These are phyloP conservation scores for Telenomus remus DNA, from an alignment of 1,140 invertebrate genomes.

Conservation along the genomic window DNA sequence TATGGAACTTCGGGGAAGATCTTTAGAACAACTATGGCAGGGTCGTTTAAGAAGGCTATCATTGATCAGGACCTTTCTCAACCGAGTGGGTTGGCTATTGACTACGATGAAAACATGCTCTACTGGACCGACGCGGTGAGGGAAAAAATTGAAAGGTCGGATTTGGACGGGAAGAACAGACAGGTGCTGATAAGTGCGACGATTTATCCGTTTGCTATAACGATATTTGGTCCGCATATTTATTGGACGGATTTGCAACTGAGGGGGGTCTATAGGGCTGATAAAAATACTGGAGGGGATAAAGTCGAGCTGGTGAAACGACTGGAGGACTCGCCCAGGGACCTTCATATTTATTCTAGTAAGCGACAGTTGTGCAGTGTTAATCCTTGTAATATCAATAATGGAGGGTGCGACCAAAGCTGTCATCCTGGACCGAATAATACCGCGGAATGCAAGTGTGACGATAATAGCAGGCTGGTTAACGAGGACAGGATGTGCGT, in stretches of 20 bases:
- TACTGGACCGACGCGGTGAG: constrained; percentile 99
- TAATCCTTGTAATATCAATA: constrained; percentile 93
- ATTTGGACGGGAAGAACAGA: constrained; percentile 87
- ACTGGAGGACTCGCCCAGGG: constrained; percentile 91
- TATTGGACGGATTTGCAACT: constrained; percentile 98
- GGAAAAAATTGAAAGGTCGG: constrained; percentile 97
- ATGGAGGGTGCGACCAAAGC: constrained; percentile 96
- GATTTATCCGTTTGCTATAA: constrained; percentile 97
- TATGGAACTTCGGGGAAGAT: constrained; percentile 96
- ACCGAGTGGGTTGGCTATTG: constrained; percentile 96
- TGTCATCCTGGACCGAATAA: constrained; percentile 92
- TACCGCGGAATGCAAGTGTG: constrained; percentile 90
- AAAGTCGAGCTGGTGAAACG: constrained; percentile 95
- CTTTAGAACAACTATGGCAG: constrained; percentile 96
- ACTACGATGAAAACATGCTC: constrained; percentile 95
- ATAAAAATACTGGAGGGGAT: constrained; percentile 97
- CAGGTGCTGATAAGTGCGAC: constrained; percentile 90
- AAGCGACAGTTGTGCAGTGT: constrained; percentile 86
- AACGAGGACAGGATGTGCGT: constrained; percentile 95
- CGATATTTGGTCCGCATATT: constrained; percentile 92
- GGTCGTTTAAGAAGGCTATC: constrained; percentile 92
- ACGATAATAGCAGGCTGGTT: constrained; percentile 89
- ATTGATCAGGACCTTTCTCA: constrained; percentile 94
- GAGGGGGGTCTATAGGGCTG: constrained; percentile 94
- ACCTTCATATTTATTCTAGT: constrained; percentile 91